phyloP scores from a whole-genome alignment of 2,113 vertebrate genomes.

The Sakesphorus luctuosus region DNA sequence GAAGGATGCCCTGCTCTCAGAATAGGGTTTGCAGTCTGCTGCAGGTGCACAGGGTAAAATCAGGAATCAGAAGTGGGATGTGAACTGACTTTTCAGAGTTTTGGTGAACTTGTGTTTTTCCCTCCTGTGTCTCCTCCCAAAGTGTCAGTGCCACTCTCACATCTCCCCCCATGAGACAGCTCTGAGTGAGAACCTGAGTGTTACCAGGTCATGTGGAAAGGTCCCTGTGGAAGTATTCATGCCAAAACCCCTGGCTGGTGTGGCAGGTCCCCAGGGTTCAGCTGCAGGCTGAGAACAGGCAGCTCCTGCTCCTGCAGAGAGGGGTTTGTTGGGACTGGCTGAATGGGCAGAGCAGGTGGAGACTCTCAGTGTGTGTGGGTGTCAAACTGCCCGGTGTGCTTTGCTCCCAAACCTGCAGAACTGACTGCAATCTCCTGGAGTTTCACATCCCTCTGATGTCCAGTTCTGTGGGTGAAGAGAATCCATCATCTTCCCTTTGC shows the following conservation, averaged over 20 bases:
- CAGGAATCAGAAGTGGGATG: neutral
- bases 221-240: neutral
- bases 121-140: neutral
- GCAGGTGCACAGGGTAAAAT: neutral
- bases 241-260: accelerated
- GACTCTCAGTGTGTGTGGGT: neutral
- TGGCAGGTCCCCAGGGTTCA: neutral
- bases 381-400: neutral
- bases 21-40: neutral
- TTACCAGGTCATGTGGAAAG: neutral
- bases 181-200: neutral
- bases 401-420: neutral
- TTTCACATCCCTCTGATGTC: neutral
- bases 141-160: neutral
- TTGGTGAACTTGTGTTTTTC: neutral
- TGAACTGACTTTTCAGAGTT: neutral
- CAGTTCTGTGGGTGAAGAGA: neutral
- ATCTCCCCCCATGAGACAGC: accelerated
- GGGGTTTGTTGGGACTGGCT: neutral
- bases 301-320: neutral
- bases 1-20: neutral
- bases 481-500: neutral
- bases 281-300: neutral
- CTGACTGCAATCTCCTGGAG: neutral
- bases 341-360: accelerated